These are phyloP conservation scores for Nebria salina DNA, from an alignment of 2,888 invertebrate species.

Conservation along the genomic window DNA sequence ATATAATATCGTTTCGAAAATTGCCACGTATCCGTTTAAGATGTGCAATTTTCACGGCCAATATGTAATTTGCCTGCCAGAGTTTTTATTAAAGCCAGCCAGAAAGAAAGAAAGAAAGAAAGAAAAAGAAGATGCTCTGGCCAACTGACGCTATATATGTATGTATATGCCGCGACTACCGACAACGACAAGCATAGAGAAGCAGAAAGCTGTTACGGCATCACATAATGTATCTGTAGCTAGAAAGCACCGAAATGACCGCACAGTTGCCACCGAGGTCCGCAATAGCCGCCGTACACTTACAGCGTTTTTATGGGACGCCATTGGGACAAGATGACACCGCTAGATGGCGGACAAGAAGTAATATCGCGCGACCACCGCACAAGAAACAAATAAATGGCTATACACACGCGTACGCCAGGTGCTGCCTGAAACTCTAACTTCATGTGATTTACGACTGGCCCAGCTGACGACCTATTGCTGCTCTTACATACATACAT, in stretches of 20 bases:
- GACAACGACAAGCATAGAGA: not conserved
- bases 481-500: not conserved
- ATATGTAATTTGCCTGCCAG: conserved; percentile 47
- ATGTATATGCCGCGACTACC: not conserved
- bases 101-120: not conserved
- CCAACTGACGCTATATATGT: conserved; percentile 25
- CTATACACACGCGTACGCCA: conserved; percentile 47
- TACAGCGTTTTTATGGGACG: conserved; percentile 53
- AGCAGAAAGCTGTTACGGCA: conserved; percentile 17
- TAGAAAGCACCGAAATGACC: conserved; percentile 49
- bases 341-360: conserved; percentile 49
- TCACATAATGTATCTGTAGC: not conserved
- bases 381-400: conserved; percentile 55
- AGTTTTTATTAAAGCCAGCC: conserved; percentile 42
- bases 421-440: conserved; percentile 43
- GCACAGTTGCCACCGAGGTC: conserved; percentile 51
- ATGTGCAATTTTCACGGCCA: conserved; percentile 47
- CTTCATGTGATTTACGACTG: conserved; percentile 47
- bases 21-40: conserved; percentile 47
- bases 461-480: conserved; percentile 20
- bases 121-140: not conserved
- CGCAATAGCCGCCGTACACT: conserved; percentile 52
- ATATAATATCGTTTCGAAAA: conserved; percentile 45
- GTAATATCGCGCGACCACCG: conserved; percentile 52
- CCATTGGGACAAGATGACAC: conserved; percentile 47